Base-by-base conservation (phyloP, 2,888 invertebrate species). In the Philaethria dido region DNA sequence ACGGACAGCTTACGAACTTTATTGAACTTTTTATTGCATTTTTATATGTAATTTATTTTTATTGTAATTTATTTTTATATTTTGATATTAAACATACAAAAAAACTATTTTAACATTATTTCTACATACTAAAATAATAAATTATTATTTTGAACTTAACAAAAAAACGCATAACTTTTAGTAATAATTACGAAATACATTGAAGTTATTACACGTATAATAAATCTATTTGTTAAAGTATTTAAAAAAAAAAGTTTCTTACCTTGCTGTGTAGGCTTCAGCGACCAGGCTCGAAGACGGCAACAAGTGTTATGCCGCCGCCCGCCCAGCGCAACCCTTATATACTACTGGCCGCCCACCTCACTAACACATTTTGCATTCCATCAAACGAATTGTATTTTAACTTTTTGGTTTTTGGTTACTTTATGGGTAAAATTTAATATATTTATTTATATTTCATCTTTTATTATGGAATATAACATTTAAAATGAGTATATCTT, bases 271-370 rank as follows among this genome's bases (percentile, higher is more conserved):
- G 74, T 73, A 72, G 69, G 77, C 77, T 71, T 71, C 74, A 73
- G 76, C 77, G 76, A 80, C 74, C 77, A 73, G 74, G 75, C 76
- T 73, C 75, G 74, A 73, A 73, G 79, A 72, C 72, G 83, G 88
- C 91, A 91, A 93, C 92, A 92, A 92, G 91, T 91, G 91, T 84
- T 89, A 83, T 87, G 88, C 82, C 83, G 83, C 80, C 81, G 81
- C 76, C 83, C 84, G 87, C 83, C 84, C 80, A 74, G 75, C 75
- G 78, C 62, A 69, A 70, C 75, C 78, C 88, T 93, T 93, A 86
- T 93, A 93, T 93, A 93, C 77, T 71, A 66, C 79, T 80, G 76
- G 79, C 92, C 88, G 91, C 88, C 87, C 87, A 86, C 75, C 76
- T 85, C 83, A 84, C 83, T 89, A 88, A 88, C 84, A 84, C 85